Evolutionary conservation across 2,113 vertebrate genomes (phyloP).

Genomic region (Larimichthys crocea): DNA sequence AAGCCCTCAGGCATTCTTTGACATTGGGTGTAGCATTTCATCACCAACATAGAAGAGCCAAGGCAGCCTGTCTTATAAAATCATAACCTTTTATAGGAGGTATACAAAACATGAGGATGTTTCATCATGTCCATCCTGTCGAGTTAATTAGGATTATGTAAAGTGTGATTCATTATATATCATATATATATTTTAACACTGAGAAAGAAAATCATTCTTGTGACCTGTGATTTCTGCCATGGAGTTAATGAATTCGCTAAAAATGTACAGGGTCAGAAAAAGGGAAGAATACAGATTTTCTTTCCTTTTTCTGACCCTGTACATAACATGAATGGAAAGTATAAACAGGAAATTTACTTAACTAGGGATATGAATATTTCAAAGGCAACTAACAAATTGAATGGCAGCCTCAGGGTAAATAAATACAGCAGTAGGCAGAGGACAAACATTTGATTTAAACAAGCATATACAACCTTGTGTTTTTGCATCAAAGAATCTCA

Average conservation of each 20-base stretch:
- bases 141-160: not conserved
- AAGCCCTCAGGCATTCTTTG: constrained; percentile 41
- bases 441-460: not conserved
- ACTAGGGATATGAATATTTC: not conserved
- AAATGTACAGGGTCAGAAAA: too few relatives aligned
- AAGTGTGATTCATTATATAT: not conserved
- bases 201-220: not conserved
- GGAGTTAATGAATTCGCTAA: too few relatives aligned
- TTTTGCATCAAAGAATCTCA: too few relatives aligned
- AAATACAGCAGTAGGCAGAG: not conserved
- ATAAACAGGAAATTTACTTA: not conserved
- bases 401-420: not conserved
- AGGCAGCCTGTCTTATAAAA: constrained; percentile 19
- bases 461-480: not conserved
- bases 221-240: not conserved
- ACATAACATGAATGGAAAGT: not conserved
- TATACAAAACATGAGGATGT: constrained; percentile 8
- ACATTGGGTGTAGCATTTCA: constrained; percentile 54
- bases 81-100: constrained; percentile 36
- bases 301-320: not conserved
- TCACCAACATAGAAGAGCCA: constrained; percentile 16
- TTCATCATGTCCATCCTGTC: not conserved
- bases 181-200: not conserved
- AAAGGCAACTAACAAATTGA: not conserved
- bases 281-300: too few relatives aligned